Base-by-base conservation (phyloP, 2,888 invertebrate species). In the Rhamnusium bicolor region DNA sequence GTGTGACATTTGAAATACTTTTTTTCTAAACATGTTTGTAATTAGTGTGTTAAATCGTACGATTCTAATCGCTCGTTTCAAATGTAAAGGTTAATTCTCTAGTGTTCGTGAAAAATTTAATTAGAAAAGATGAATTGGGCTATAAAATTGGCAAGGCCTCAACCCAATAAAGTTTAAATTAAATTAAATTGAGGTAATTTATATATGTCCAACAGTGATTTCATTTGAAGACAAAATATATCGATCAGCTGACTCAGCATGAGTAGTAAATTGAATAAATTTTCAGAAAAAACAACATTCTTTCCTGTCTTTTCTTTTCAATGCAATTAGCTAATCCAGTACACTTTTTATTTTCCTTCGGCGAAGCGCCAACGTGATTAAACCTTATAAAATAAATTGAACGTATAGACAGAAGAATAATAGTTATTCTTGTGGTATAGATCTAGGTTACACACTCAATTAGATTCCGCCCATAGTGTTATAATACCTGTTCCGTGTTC, bases 401-500 rank as follows among this genome's bases (percentile, higher is more conserved):
- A 16, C 16, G 29, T 2, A 56, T 29, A n/a, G n/a, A n/a, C n/a
- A n/a, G n/a, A n/a, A n/a, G n/a, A n/a, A n/a, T n/a, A n/a, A n/a
- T n/a, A n/a, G n/a, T n/a, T n/a, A n/a, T n/a, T n/a, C n/a, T n/a
- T n/a, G n/a, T n/a, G n/a, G n/a, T n/a, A n/a, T n/a, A 24, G 56
- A 56, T 29, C 56, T 60, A 18, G 58, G 58, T 18, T 32, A 16
- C 32, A 60, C 29, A 19, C 58, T 60, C 58, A 60, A 60, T 58
- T 58, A 58, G 58, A 58, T 32, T 32, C 32, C 29, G 12, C 14
- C 58, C 32, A 21, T 32, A 29, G 58, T 18, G 32, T 16, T 32
- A 19, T 60, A 60, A 60, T 60, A 60, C 58, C 58, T 60, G 29
- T 32, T 32, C 32, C 32, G 58, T 60, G 58, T 60, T 32, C 58